A percentile compares a stretch with the other conserved stretches of the same genome.
Evolutionary conservation across 2,113 vertebrate genomes (phyloP).

Genomic region (Myxocyprinus asiaticus): DNA sequence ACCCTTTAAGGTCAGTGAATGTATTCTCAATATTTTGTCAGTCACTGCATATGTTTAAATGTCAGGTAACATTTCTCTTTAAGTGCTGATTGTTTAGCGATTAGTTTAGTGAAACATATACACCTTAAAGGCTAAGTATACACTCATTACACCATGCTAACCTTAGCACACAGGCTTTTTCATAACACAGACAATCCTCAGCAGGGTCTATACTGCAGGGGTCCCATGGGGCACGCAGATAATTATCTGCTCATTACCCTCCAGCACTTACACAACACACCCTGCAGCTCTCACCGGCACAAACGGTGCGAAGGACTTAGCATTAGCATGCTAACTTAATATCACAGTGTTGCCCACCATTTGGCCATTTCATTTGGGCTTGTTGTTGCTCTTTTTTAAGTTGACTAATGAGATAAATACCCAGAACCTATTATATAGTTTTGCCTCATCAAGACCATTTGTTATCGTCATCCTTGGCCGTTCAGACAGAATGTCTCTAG

Average conservation of each 20-base stretch:
- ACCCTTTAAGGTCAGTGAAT: background rate
- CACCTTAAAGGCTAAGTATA: slow-evolving; percentile 14
- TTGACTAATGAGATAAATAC: slow-evolving; percentile 43
- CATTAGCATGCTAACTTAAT: slow-evolving; percentile 30
- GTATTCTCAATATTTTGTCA: background rate
- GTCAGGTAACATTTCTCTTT: no score
- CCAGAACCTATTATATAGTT: slow-evolving; percentile 45
- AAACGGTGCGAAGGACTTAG: background rate
- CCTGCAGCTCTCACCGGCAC: background rate
- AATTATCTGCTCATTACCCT: slow-evolving; percentile 36
- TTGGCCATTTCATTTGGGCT: slow-evolving; percentile 22
- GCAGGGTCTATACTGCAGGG: slow-evolving; percentile 4
- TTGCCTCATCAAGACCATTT: slow-evolving; percentile 36
- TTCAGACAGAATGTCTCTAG: slow-evolving; percentile 38
- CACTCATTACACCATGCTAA: slow-evolving; percentile 20
- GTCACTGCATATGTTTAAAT: background rate
- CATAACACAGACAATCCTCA: slow-evolving; percentile 7
- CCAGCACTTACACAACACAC: background rate
- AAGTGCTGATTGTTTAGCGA: no score
- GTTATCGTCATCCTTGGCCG: slow-evolving; percentile 37
- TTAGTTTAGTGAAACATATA: no score
- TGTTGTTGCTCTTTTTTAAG: background rate
- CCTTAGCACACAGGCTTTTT: slow-evolving; percentile 1
- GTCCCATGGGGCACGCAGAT: slow-evolving; percentile 8
- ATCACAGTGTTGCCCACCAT: background rate